Conservation (phyloP, 2,888 invertebrate genomes). For the Agapostemon virescens region DNA sequence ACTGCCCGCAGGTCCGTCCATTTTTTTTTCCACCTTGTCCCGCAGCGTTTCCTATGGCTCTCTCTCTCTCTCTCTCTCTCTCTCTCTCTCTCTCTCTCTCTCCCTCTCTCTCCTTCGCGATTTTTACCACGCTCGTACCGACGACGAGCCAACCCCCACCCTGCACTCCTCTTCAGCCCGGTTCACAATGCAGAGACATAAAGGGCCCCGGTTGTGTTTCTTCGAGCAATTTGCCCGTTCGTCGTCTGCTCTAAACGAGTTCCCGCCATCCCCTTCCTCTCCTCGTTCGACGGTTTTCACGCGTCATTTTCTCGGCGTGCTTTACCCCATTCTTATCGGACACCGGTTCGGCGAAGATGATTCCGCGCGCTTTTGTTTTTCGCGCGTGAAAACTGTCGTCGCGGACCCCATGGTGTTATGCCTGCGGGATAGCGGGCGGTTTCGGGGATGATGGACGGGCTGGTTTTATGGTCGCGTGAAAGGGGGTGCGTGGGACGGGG, state of each 20-base stretch:
- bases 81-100: no score
- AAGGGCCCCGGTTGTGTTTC: constrained; percentile 49
- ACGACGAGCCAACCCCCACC: no score
- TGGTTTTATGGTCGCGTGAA: constrained; percentile 1
- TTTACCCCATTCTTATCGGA: neutral
- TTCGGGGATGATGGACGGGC: neutral
- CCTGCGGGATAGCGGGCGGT: neutral
- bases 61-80: no score
- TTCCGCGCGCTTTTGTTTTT: neutral
- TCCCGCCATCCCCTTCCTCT: neutral
- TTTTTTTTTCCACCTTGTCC: constrained; percentile 24
- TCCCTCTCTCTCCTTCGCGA: neutral
- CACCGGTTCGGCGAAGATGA: neutral
- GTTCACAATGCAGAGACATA: constrained; percentile 43
- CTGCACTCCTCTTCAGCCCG: constrained; percentile 4
- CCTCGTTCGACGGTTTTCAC: constrained; percentile 1
- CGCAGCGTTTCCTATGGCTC: constrained; percentile 17
- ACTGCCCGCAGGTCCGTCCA: neutral
- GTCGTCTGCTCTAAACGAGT: constrained; percentile 30
- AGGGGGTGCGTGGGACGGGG: neutral
- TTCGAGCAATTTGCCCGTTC: constrained; percentile 52
- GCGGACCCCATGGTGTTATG: neutral
- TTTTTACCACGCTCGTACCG: neutral
- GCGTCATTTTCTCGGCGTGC: neutral
- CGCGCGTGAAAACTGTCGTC: neutral